Evolutionary conservation across 2,113 vertebrate species (phyloP).

Genomic region (Coreoperca whiteheadi): DNA sequence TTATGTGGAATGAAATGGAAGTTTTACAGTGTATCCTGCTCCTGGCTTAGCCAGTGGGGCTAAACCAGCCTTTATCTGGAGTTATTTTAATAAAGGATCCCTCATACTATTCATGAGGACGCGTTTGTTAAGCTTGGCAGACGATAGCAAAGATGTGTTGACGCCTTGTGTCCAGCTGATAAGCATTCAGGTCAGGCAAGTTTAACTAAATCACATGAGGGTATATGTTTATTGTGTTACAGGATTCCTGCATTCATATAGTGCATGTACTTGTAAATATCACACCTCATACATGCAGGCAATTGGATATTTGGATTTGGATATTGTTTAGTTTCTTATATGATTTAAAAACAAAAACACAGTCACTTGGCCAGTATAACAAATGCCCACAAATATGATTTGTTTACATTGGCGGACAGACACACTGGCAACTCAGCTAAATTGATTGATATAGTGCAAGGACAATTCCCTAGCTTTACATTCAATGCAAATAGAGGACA

Average conservation of each 20-base stretch:
- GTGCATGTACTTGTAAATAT: neutral
- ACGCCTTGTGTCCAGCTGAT: conserved; percentile 33
- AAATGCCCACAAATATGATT: conserved; percentile 19
- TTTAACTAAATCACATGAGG: conserved; percentile 5
- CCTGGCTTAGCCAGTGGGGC: conserved; percentile 12
- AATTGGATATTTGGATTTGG: too few relatives aligned
- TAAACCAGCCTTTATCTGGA: conserved; percentile 29
- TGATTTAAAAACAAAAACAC: neutral
- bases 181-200: conserved; percentile 37
- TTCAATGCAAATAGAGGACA: conserved; percentile 7
- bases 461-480: neutral
- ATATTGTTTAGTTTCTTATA: neutral
- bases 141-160: conserved; percentile 8
- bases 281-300: neutral
- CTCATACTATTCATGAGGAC: neutral
- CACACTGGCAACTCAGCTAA: neutral
- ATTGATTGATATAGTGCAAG: conserved; percentile 11
- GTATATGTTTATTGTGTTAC: neutral
- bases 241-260: neutral
- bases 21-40: conserved; percentile 25
- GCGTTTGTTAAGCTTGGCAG: conserved; percentile 29
- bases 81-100: conserved; percentile 37
- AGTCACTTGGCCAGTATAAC: conserved; percentile 1
- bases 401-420: neutral
- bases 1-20: conserved; percentile 41